Conservation (phyloP, 1,140 invertebrate genomes). For the Trichogramma pretiosum region DNA sequence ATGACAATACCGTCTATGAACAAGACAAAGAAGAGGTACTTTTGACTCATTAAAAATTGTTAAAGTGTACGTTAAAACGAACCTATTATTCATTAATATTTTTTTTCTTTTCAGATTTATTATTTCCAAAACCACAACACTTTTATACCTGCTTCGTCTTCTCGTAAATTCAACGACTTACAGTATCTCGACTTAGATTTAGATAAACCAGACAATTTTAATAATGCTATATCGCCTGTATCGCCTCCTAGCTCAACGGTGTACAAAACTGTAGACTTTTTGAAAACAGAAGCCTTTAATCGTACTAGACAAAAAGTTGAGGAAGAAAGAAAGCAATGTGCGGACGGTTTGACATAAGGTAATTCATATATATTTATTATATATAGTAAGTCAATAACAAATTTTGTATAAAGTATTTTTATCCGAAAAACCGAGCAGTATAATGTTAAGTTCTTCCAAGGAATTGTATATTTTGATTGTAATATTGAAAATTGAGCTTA, state of each 20-base stretch:
- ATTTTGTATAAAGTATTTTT: no score
- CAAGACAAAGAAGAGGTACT: constrained; percentile 40
- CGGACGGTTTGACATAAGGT: constrained; percentile 36
- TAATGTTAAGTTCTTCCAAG: no score
- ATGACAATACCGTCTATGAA: constrained; percentile 36
- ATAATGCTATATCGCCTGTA: constrained; percentile 28
- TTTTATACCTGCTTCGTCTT: constrained; percentile 36
- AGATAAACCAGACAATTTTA: constrained; percentile 38
- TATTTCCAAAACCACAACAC: constrained; percentile 39
- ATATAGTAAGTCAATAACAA: no score
- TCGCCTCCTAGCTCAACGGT: constrained; percentile 54
- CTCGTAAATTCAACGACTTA: constrained; percentile 31
- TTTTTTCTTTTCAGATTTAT: constrained; percentile 35
- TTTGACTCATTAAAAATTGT: constrained; percentile 2
- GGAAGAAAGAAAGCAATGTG: constrained; percentile 45
- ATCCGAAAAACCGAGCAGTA: no score
- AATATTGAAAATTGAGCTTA: no score
- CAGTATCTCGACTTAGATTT: constrained; percentile 73
- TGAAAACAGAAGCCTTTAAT: constrained; percentile 85
- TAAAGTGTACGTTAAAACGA: no score
- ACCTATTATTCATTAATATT: constrained; percentile 8
- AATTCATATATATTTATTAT: not conserved
- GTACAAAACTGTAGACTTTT: constrained; percentile 84
- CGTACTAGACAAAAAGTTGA: constrained; percentile 74
- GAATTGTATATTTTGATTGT: no score